Evolutionary conservation across 92 coral and sea anemone genomes (phyloP).

Genomic region (Paramuricea clavata): DNA sequence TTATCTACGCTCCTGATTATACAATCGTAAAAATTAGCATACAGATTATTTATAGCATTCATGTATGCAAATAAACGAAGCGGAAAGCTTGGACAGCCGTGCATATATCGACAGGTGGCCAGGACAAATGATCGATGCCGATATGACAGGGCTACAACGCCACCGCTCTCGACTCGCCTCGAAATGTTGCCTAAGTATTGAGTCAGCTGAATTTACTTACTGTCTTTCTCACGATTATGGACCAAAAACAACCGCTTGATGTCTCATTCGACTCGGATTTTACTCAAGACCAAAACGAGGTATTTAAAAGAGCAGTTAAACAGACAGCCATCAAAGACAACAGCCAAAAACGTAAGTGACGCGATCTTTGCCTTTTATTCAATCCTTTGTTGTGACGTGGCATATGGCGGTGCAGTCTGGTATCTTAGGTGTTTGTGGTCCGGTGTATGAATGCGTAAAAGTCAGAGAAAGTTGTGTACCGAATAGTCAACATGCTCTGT

Average conservation of each 20-base stretch:
- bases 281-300: not conserved
- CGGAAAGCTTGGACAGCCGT: not conserved
- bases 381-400: not conserved
- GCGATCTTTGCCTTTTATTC: not conserved
- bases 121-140: not conserved
- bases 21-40: conserved; percentile 11
- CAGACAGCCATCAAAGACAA: not conserved
- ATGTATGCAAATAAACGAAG: not conserved
- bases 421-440: not conserved
- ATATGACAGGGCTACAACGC: not conserved
- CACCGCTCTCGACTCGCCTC: not conserved
- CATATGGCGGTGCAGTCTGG: not conserved
- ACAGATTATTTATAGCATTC: not conserved
- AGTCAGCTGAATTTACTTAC: not conserved
- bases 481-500: not conserved
- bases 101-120: not conserved
- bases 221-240: not conserved
- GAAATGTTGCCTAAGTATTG: not conserved
- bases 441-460: not conserved
- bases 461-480: not conserved
- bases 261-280: not conserved
- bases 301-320: not conserved
- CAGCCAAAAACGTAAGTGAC: not conserved
- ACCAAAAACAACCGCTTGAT: not conserved
- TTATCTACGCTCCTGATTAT: not conserved